Evolutionary conservation across 2,113 vertebrate genomes (phyloP), one percentile per base, ranked within the genome.

Genomic region (Onychostruthus taczanowskii): DNA sequence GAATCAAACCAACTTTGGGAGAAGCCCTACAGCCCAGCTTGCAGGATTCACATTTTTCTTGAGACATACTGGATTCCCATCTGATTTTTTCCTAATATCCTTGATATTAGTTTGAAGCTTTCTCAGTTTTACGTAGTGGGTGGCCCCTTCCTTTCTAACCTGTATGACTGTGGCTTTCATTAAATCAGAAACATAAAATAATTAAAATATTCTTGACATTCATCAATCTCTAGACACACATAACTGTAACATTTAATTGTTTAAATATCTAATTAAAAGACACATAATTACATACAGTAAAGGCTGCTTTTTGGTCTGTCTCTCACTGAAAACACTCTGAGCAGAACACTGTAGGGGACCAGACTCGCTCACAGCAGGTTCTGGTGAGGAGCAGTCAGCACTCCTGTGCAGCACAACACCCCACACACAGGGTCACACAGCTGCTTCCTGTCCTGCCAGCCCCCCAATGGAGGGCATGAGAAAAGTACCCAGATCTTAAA

Each of bases 251-350:
- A 92, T 56, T 7, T 77, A 94, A 74, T 83, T 63, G 47, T 95
- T 94, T 75, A 68, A 91, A 46, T 55, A 77, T 58, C 67, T 90
- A 94, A 90, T 93, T 95, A 96, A 96, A 91, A 86, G 20, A 84
- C 7, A 77, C n/a, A 37, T 68, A 59, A 93, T 35, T 92, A 56
- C 30, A 41, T 23, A 59, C 56, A 78, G 56, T 22, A 59, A 76
- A 77, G 68, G 62, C 35, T 88, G 46, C 16, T 67, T 76, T 85
- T 91, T 83, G 39, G 66, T 20, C 37, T 66, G 8, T 35, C 31
- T 79, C 68, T 89, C n/a, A 19, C 35, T 50, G 50, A 46, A 78
- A 59, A 53, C 47, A 61, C 5, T 28, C 46, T 58, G 78, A 92
- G 81, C 46, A 35, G 75, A 88, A 74, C 15, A 52, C 23, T 61